Conservation (phyloP, 2,113 vertebrate genomes). For the Hiodon tergisus region DNA sequence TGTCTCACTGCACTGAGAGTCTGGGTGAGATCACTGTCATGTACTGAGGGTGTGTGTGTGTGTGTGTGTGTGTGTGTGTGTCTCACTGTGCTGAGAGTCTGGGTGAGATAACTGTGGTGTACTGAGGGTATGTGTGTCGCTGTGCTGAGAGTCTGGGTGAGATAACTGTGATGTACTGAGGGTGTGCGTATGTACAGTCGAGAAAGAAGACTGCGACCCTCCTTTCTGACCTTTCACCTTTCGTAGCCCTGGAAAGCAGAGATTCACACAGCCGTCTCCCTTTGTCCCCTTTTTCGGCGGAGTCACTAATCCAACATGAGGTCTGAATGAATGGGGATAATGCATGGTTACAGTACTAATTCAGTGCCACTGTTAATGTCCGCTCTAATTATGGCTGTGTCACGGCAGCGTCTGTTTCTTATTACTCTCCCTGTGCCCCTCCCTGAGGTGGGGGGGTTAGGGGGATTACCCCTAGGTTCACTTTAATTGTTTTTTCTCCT, state of each 20-base stretch:
- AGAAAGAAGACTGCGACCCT: slow-evolving; percentile 76
- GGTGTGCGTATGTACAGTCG: background rate
- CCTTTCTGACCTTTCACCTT: slow-evolving; percentile 71
- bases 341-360: slow-evolving; percentile 82
- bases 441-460: slow-evolving; percentile 65
- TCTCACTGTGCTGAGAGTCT: too few species aligned
- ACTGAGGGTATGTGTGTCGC: too few species aligned
- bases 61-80: background rate
- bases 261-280: slow-evolving; percentile 83
- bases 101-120: too few species aligned
- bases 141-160: too few species aligned
- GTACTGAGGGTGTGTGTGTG: too few species aligned
- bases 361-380: slow-evolving; percentile 82
- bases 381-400: slow-evolving; percentile 90
- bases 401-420: slow-evolving; percentile 66
- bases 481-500: slow-evolving; percentile 80
- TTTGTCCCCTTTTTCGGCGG: slow-evolving; percentile 76
- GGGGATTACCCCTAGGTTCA: slow-evolving; percentile 75
- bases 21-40: too few species aligned
- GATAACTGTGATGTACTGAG: background rate
- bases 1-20: background rate
- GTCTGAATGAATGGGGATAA: slow-evolving; percentile 80
- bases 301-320: slow-evolving; percentile 86
- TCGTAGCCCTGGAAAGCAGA: slow-evolving; percentile 75
- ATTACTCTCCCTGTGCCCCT: slow-evolving; percentile 66